Base-by-base conservation (phyloP, 2,888 invertebrate genomes). In the Calameuta pallipes region DNA sequence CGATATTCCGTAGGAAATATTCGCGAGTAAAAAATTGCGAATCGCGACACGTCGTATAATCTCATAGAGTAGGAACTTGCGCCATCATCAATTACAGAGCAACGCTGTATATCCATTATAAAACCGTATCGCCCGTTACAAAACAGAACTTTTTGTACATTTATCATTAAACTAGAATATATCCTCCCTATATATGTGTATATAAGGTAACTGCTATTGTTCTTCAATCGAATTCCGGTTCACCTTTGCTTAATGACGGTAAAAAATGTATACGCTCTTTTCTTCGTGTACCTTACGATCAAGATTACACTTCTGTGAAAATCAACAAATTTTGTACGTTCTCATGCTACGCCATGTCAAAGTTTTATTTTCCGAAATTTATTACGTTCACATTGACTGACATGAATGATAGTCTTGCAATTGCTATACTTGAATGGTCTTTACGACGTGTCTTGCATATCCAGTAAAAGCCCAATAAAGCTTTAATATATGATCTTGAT, bases 11-110 rank as follows among this genome's bases (percentile, higher is more conserved):
- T 71, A 71, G 34, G 9, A 12, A 15, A 15, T 15, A 34, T 34
- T 33, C 15, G 34, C 71, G 34, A 12, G 31, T 31, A 31, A 12
- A 71, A 71, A 23, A 11, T 56, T 56, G 56, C 56, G 2, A 56
- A 56, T 56, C 56, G 71, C 71, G 34, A 71, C 33, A 34, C 71
- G 30, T 74, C 36, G 13, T n/a, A 34, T 33, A 34, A 34, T 74
- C 74, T 74, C 77, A 82, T 81, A 81, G 83, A 82, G 82, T 86
- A 86, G 84, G 82, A 85, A 85, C 82, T 83, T 84, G 85, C 84
- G 85, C 83, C 84, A 82, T 87, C 84, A 85, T 87, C 84, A 85
- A 85, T 88, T 84, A 83, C 84, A 86, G 83, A 87, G 84, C 85
- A 87, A 84, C 84, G 88, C 87, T 89, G 84, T 83, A 23, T 56